Evolutionary conservation across 1,140 invertebrate species (phyloP), one percentile per base, ranked within the genome.

Genomic region (Hyposmocoma kahamanoa): DNA sequence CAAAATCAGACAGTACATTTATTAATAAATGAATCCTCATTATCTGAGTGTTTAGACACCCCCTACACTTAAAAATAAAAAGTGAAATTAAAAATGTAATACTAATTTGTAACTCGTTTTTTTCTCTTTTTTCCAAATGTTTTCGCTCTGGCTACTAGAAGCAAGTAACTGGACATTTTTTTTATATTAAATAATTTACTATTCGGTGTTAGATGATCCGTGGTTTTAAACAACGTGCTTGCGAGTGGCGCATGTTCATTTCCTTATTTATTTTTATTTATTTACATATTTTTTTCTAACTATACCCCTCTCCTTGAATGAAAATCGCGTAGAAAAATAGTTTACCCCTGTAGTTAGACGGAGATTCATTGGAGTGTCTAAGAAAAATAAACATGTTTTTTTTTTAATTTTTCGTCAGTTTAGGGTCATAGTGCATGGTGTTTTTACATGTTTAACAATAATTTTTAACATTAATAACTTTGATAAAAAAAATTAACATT

Each of bases 111-210:
- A 64, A 72, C 59, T 51, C 50, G 61, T 30, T 56, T 59, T 67
- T 68, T 63, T 67, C 43, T 56, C 51, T 62, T 63, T 68, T 68
- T 72, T 64, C 64, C 62, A 68, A 68, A 79, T 60, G 70, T 75
- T 83, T 81, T 84, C 81, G 81, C 79, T 83, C 72, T 84, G 74
- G 79, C 81, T 84, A 84, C 81, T 83, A 84, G 81, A 81, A 83
- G 79, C 81, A 84, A 84, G 81, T 84, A 81, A 84, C 62, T 74
- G 59, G 55, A 59, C 64, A 60, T 65, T 69, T 72, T 62, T 57
- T 64, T 60, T 39, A 43, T 21, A 38, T 50, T 53, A 43, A 45
- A 56, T 55, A 24, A 56, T 49, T 60, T 50, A 22, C 45, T 32
- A 53, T 41, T 69, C 65, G 64, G 53, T 81, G 75, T 81, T 84